Base-by-base conservation (phyloP, 2,797 vertebrate genomes). In the Hoplostethus mediterraneus region DNA sequence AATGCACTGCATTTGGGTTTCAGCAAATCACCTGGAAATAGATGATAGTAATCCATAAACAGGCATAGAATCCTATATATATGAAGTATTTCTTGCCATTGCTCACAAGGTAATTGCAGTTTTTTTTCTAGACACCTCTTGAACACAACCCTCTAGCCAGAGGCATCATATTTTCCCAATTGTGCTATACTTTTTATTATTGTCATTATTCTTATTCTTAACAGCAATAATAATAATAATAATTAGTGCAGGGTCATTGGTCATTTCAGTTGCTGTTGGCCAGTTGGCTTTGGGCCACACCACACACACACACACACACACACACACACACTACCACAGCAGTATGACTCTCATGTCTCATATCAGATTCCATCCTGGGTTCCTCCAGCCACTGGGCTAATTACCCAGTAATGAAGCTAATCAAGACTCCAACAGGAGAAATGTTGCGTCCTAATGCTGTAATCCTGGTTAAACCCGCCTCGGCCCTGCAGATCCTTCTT, bases 361-460 rank as follows among this genome's bases (percentile, higher is more conserved):
- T 77, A 82, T 90, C 85, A 83, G 62, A 71, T 89, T 87, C 68
- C 83, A 40, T 0, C 17, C 36, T 30, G 3, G 55, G 67, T 14
- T 14, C 63, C 38, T 75, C 55, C 60, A 77, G 67, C 86, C 78
- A 57, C 4, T 40, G 71, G 66, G 59, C 73, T 90, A 89, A 92
- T 93, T 84, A 82, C 64, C 52, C 73, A 69, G 54, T 90, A 92
- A 93, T 90, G 83, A 89, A 85, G 79, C 83, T 77, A 84, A 87
- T 90, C 83, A 89, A 82, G 85, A 83, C 81, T 73, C 65, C 74
- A 75, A 87, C 79, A 85, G 81, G 67, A 77, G 78, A 75, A 83
- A 73, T 83, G 79, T 87, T 87, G 65, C 79, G 59, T 49, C 54
- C 9, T 56, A 70, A 73, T 79, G 86, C 63, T 81, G 77, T 88